These are phyloP conservation scores for Siderastrea radians DNA, from an alignment of 92 coral and sea anemone genomes.

Conservation along the genomic window DNA sequence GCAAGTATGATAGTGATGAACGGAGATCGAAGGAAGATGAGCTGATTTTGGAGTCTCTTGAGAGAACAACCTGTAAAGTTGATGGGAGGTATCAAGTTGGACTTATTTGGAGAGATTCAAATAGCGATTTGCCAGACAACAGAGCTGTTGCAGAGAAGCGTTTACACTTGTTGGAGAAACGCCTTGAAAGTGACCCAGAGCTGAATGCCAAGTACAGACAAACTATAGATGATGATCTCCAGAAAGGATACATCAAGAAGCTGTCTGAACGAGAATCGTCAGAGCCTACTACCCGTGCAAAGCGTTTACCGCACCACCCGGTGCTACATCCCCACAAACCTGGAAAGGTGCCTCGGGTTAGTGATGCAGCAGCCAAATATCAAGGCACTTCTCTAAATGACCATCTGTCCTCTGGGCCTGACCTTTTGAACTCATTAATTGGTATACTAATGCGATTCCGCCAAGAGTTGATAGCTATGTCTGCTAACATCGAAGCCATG, in stretches of 20 bases:
- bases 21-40: conserved; percentile 41
- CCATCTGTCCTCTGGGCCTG: conserved; percentile 44
- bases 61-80: conserved; percentile 38
- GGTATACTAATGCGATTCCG: conserved; percentile 54
- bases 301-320: conserved; percentile 23
- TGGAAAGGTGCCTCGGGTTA: conserved; percentile 23
- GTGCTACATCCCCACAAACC: conserved; percentile 42
- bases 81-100: conserved; percentile 58
- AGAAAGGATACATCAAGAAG: conserved; percentile 49
- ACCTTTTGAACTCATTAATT: conserved; percentile 45
- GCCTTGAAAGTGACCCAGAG: conserved; percentile 40
- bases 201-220: conserved; percentile 35
- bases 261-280: conserved; percentile 23
- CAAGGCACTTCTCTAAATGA: conserved; percentile 53
- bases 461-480: conserved; percentile 59
- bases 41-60: conserved; percentile 40
- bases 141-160: conserved; percentile 20
- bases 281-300: not conserved
- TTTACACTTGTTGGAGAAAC: conserved; percentile 44
- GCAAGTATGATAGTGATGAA: conserved; percentile 33
- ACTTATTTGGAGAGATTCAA: conserved; percentile 41
- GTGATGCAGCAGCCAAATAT: conserved; percentile 7
- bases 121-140: conserved; percentile 17
- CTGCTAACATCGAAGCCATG: conserved; percentile 72
- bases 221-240: conserved; percentile 34